Base-by-base conservation (phyloP, 2,888 invertebrate genomes). In the Heliconius ismenius region DNA sequence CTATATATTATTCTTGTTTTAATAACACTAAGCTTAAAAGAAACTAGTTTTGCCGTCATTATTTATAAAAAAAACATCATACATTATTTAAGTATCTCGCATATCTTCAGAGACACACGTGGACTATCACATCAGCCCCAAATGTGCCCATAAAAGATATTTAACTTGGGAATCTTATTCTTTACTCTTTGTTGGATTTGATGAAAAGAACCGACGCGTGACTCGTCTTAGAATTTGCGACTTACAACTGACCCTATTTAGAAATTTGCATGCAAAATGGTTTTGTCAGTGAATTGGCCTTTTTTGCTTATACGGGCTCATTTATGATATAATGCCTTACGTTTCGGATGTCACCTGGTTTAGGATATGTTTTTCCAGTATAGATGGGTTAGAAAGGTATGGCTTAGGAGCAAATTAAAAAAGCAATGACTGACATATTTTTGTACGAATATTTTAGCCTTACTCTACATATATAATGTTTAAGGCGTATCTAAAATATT, bases 221-320 rank as follows among this genome's bases (percentile, higher is more conserved):
- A 83, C 81, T 83, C 80, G 81, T 80, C 78, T 76, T 76, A 79
- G 73, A 73, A 62, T 60, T 75, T 64, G 76, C 75, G 76, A 68
- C 75, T 78, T 78, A 81, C 79, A 77, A 79, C 80, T 84, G 85
- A 83, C 85, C 86, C 84, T 80, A 84, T 83, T 82, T 82, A 83
- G 76, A 39, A 78, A 86, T 86, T 85, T 83, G 83, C 83, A 84
- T 83, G 85, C 86, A 84, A 84, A 83, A 82, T 82, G 54, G 83
- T 82, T 81, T 81, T 77, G 70, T 58, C n/a, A 63, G 24, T 76
- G 65, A 64, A 78, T 77, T 81, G 82, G 82, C 84, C 84, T 78
- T 88, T 84, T 88, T 88, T 84, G 78, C 80, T 83, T 83, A 85
- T 86, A 86, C 84, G 86, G 80, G 77, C 69, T 82, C 84, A 86